Base-by-base conservation (phyloP, 2,888 invertebrate species). In the Clitarchus hookeri region DNA sequence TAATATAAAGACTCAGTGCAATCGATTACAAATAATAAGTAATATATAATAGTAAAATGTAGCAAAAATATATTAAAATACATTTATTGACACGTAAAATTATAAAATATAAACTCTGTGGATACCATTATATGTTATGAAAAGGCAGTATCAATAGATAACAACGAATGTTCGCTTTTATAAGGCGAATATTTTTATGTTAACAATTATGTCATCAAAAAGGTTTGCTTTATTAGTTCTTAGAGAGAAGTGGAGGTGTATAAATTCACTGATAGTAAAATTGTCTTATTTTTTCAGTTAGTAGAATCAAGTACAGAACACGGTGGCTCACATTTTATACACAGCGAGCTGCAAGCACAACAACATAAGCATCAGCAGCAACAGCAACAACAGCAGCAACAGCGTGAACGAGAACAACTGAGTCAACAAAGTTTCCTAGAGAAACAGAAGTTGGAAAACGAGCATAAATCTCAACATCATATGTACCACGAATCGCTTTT, bases 381-480 rank as follows among this genome's bases (percentile, higher is more conserved):
- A 27, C 82, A 82, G 12, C 82, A 82, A 19, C 82, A 26, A 82
- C 27, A 36, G 36, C 82, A 27, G 9, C 82, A 82, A 9, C 82
- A 80, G 8, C 85, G 44, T 2, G 83, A 82, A 12, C 82, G 44
- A 54, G 53, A 82, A 53, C 85, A 85, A 36, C 85, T 54, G 25
- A n/a, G 82, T 13, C 85, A 85, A 53, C 82, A 80, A 25, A 79
- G 82, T 27, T 27, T 26, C 19, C 85, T 83, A 82, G 44, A 53
- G 8, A 83, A 83, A 27, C 85, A 85, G 53, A 77, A 44, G 8
- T 48, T 85, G 80, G 53, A 92, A 92, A 88, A 80, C 79, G 86
- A 86, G 85, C 84, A 85, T 36, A 27, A 85, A n/a, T 87, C 87
- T 84, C 87, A 87, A 78, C 87, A 87, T 77, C 84, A 84, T 26